phyloP scores from a whole-genome alignment of 2,888 invertebrate genomes.

The Galeopsomyia nigrocyanea region DNA sequence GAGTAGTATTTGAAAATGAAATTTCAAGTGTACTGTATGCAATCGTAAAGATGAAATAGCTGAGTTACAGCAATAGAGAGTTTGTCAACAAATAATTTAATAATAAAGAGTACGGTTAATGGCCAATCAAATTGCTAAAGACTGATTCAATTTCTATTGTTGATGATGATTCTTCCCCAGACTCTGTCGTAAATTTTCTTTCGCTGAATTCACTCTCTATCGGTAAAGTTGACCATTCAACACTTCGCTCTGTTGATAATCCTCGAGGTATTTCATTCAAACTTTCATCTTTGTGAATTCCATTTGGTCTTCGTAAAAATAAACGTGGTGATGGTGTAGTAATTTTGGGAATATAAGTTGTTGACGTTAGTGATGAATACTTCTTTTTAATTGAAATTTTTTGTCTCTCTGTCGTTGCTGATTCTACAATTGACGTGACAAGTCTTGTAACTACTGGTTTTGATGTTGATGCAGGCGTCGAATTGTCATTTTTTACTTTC shows the following conservation, averaged over 20 bases:
- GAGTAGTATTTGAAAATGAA: constrained; percentile 38
- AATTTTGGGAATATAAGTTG: constrained; percentile 58
- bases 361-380: constrained; percentile 63
- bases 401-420: constrained; percentile 69
- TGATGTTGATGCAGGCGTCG: constrained; percentile 49
- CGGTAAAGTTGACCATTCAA: constrained; percentile 65
- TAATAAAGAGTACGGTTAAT: constrained; percentile 32
- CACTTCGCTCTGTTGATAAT: constrained; percentile 52
- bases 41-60: constrained; percentile 31
- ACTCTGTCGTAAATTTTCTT: constrained; percentile 60
- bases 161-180: constrained; percentile 62
- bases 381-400: constrained; percentile 67
- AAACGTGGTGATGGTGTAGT: constrained; percentile 33
- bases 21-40: constrained; percentile 39
- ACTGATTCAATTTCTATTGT: constrained; percentile 67
- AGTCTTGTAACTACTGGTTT: constrained; percentile 68
- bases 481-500: constrained; percentile 42
- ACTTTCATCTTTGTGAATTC: constrained; percentile 46
- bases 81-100: constrained; percentile 30
- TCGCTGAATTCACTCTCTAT: constrained; percentile 63
- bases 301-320: constrained; percentile 35
- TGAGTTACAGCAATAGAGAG: constrained; percentile 26
- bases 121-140: constrained; percentile 63
- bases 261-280: constrained; percentile 59
- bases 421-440: constrained; percentile 69